A percentile compares a stretch with the other conserved stretches of the same genome.
These are phyloP conservation scores for Lycia hirtaria DNA, from an alignment of 2,888 invertebrate species.

Conservation along the genomic window DNA sequence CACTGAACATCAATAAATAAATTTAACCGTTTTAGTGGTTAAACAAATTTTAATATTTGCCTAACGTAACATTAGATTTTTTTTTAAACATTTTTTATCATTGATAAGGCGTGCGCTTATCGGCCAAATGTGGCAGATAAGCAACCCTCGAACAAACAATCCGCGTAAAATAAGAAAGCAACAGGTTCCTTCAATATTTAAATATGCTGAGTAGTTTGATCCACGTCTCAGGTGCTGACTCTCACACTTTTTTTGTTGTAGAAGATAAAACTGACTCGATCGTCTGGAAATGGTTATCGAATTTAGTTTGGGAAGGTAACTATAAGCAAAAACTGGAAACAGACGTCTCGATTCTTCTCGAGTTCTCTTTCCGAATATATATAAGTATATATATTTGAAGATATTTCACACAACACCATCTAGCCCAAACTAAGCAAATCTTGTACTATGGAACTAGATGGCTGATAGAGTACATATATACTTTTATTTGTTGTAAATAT, in stretches of 20 bases:
- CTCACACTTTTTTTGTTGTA: constrained; percentile 1
- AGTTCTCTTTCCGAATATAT: no score
- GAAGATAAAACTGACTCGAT: not conserved
- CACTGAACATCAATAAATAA: no score
- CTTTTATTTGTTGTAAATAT: no score
- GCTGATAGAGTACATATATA: no score
- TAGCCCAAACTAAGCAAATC: no score
- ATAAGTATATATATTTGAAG: no score
- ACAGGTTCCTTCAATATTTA: constrained; percentile 14
- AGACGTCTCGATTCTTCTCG: no score
- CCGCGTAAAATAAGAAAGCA: constrained; percentile 1
- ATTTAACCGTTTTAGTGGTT: no score
- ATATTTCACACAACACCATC: no score
- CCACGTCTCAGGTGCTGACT: constrained; percentile 4
- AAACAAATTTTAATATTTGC: not conserved
- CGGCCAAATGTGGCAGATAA: constrained; percentile 1
- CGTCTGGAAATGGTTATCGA: not conserved
- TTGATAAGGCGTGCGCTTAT: not conserved
- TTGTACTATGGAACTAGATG: no score
- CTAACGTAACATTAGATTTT: not conserved
- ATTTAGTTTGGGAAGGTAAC: not conserved
- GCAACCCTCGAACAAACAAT: not conserved
- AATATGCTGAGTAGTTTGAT: constrained; percentile 4
- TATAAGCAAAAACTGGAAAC: no score
- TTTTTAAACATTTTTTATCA: not conserved